Conservation (phyloP, 2,797 vertebrate species). For the Lerista edwardsae region DNA sequence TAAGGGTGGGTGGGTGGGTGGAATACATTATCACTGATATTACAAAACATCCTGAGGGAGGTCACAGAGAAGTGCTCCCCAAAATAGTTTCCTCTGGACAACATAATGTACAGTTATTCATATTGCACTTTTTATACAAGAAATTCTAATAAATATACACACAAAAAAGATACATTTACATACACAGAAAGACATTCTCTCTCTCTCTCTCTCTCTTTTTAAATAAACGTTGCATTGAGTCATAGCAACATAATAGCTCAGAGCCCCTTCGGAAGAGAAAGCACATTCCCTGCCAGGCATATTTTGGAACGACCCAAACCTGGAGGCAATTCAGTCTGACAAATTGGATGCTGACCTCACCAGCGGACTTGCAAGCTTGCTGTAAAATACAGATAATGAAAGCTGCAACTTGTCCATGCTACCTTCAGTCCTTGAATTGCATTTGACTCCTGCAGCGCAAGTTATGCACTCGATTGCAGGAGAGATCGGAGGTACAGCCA, state of each 20-base stretch:
- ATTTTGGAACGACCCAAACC: conserved; percentile 31
- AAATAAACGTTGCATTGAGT: conserved; percentile 74
- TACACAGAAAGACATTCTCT: conserved; percentile 75
- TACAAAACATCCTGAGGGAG: conserved; percentile 71
- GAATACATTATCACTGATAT: conserved; percentile 60
- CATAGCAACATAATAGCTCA: conserved; percentile 72
- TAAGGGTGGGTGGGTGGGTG: conserved; percentile 24
- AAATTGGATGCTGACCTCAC: conserved; percentile 25
- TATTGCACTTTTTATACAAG: conserved; percentile 87
- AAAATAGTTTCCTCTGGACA: conserved; percentile 76
- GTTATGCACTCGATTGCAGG: background rate
- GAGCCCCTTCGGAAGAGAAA: conserved; percentile 65
- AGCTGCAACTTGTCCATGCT: conserved; percentile 34
- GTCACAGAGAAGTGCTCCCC: conserved; percentile 55
- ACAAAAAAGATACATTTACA: conserved; percentile 81
- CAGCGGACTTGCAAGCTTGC: conserved; percentile 37
- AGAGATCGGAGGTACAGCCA: conserved; percentile 19
- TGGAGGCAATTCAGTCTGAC: conserved; percentile 14
- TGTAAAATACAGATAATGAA: conserved; percentile 28
- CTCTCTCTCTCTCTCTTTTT: conserved; percentile 74
- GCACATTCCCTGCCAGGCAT: conserved; percentile 24
- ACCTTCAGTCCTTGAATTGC: conserved; percentile 5
- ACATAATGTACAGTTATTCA: conserved; percentile 83
- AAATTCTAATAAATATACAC: conserved; percentile 94
- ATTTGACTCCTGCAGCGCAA: conserved; percentile 31